These are phyloP conservation scores for Crocallis elinguaria DNA, from an alignment of 2,888 invertebrate genomes.

Conservation along the genomic window DNA sequence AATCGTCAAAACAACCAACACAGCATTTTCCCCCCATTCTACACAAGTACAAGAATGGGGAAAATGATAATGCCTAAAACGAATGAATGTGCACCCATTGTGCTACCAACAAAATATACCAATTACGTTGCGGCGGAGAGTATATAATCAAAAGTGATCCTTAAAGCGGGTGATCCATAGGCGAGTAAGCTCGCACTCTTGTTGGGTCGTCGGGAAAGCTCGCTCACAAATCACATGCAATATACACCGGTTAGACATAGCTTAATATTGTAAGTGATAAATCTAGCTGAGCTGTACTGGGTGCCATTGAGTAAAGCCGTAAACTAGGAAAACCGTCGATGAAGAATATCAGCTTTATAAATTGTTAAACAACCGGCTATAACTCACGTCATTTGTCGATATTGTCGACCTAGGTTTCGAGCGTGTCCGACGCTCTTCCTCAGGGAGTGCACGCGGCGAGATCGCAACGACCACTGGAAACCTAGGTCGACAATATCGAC, in stretches of 20 bases:
- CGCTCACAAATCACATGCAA: constrained; percentile 39
- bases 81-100: constrained; percentile 80
- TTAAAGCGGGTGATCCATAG: constrained; percentile 39
- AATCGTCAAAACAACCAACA: constrained; percentile 4
- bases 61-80: constrained; percentile 56
- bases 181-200: constrained; percentile 36
- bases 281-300: no score
- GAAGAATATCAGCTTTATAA: no score
- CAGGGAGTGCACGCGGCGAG: no score
- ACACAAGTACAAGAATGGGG: constrained; percentile 16
- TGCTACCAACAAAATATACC: constrained; percentile 76
- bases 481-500: no score
- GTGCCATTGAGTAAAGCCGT: constrained; percentile 30
- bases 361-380: no score
- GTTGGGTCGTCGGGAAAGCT: background rate
- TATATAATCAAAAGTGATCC: constrained; percentile 82
- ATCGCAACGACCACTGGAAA: no score
- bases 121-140: constrained; percentile 78
- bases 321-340: constrained; percentile 21
- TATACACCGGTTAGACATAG: no score
- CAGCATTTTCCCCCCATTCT: no score
- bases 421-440: no score
- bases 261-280: no score
- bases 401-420: no score
- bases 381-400: no score